Evolutionary conservation across 2,797 vertebrate species (phyloP).

Genomic region (Lepilemur ruficaudatus): DNA sequence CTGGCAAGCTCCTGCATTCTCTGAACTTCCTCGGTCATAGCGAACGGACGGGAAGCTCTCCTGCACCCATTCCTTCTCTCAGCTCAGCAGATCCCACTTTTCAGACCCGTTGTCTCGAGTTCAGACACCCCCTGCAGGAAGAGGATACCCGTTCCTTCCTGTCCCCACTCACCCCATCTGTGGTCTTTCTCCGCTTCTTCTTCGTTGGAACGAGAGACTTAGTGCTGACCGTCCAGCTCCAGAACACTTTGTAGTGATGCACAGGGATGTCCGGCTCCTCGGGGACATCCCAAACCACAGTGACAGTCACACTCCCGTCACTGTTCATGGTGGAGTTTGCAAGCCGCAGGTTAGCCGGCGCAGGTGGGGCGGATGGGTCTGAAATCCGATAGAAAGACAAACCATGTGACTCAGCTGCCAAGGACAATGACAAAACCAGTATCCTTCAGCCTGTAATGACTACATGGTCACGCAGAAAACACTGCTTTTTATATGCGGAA

Average conservation of each 20-base stretch:
- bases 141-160: rapidly evolving
- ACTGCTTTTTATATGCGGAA: rapidly evolving
- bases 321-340: conserved; percentile 86
- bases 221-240: conserved; percentile 92
- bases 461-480: rapidly evolving
- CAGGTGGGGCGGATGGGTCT: conserved; percentile 94
- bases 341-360: conserved; percentile 88
- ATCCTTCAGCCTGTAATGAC: rapidly evolving
- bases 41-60: rapidly evolving
- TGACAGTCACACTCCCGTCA: conserved; percentile 87
- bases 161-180: conserved; percentile 88
- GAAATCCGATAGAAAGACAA: conserved; percentile 49
- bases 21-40: rapidly evolving
- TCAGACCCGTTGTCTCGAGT: rapidly evolving
- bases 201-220: conserved; percentile 91
- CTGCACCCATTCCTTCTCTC: rapidly evolving
- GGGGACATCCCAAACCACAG: conserved; percentile 90
- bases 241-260: conserved; percentile 96
- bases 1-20: rapidly evolving
- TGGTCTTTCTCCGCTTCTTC: conserved; percentile 95
- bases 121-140: rapidly evolving
- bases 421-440: background rate
- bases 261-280: conserved; percentile 94
- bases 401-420: too few relatives aligned
- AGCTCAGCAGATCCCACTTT: rapidly evolving